A percentile compares a stretch with the other conserved stretches of the same genome.
phyloP scores from a whole-genome alignment of 1,140 invertebrate genomes.

The Megalonaias nervosa region DNA sequence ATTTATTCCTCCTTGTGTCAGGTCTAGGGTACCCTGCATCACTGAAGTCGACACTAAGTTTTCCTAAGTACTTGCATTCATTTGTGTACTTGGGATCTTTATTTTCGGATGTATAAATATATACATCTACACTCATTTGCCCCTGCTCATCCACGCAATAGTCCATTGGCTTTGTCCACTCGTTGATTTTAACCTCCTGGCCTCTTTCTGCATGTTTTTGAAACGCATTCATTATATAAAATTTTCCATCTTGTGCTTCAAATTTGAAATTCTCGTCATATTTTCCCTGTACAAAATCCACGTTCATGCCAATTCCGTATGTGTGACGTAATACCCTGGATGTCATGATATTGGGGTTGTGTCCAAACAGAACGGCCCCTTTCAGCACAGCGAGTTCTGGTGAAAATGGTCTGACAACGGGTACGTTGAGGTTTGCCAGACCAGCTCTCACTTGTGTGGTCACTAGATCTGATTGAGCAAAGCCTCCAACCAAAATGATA shows the following conservation, averaged over 20 bases:
- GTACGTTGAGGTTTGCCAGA: not conserved
- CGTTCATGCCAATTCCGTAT: conserved; percentile 11
- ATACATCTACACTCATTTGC: conserved; percentile 9
- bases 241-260: conserved; percentile 10
- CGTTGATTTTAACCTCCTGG: conserved; percentile 17
- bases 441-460: conserved; percentile 2
- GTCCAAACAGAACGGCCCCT: conserved; percentile 23
- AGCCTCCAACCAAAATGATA: conserved; percentile 20
- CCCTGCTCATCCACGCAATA: conserved; percentile 8
- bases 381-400: conserved; percentile 15
- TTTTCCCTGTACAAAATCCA: conserved; percentile 8
- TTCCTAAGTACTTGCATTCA: conserved; percentile 14
- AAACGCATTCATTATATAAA: conserved; percentile 15
- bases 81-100: conserved; percentile 14
- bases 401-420: conserved; percentile 13
- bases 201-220: conserved; percentile 15
- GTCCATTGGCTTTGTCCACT: conserved; percentile 15
- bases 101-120: conserved; percentile 10
- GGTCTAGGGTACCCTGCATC: not conserved
- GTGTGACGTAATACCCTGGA: conserved; percentile 14
- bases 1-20: not conserved
- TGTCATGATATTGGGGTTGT: conserved; percentile 18
- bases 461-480: conserved; percentile 16
- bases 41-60: conserved; percentile 14
- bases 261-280: conserved; percentile 7